phyloP scores from a whole-genome alignment of 2,113 vertebrate species.

The Scopus umbretta region DNA sequence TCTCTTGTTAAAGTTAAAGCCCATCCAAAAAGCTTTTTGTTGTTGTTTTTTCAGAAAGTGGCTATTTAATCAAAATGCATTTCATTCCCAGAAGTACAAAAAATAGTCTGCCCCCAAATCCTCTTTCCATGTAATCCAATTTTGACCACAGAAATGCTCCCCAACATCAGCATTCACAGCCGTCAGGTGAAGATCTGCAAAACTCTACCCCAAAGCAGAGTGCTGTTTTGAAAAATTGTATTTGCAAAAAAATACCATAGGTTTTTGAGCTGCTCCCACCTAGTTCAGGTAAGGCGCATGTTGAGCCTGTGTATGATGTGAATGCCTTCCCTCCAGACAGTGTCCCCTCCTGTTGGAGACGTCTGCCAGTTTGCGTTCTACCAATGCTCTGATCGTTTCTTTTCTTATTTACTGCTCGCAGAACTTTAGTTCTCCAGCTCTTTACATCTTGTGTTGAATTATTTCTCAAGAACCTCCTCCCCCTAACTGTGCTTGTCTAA shows the following conservation, averaged over 20 bases:
- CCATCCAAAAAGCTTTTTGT: not conserved
- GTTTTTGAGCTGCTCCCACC: not conserved
- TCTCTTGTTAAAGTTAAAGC: not conserved
- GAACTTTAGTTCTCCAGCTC: not conserved
- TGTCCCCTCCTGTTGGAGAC: constrained; percentile 13
- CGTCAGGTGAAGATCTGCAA: not conserved
- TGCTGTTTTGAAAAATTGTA: not conserved
- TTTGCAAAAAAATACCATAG: not conserved
- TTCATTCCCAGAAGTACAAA: not conserved
- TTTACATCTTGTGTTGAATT: constrained; percentile 11
- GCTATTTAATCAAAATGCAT: not conserved
- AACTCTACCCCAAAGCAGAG: not conserved
- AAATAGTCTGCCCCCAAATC: not conserved
- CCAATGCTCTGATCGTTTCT: not conserved
- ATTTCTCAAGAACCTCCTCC: constrained; percentile 11
- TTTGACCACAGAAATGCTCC: not conserved
- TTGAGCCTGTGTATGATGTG: not conserved
- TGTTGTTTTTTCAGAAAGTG: not conserved
- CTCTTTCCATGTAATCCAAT: not conserved
- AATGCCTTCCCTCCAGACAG: constrained; percentile 4
- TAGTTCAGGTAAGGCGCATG: constrained; percentile 53
- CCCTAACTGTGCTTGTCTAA: constrained; percentile 53
- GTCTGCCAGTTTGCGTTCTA: constrained; percentile 36
- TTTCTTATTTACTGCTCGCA: constrained; percentile 4
- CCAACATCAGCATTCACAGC: not conserved